phyloP scores from a whole-genome alignment of 2,113 vertebrate species.

The Trinectes maculatus region DNA sequence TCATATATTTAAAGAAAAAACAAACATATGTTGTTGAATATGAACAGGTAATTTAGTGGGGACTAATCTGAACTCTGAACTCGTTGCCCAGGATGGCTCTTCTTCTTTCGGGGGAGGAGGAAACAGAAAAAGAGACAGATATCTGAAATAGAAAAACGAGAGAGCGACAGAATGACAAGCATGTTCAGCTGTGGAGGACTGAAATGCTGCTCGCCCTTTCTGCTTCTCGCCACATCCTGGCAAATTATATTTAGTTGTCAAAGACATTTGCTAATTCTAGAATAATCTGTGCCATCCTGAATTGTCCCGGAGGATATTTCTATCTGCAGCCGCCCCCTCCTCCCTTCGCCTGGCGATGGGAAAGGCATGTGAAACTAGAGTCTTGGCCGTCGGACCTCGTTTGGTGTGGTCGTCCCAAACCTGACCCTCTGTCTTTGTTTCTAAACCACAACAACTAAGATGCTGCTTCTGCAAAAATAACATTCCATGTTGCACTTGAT shows the following conservation, averaged over 20 bases:
- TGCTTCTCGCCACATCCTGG: slow-evolving; percentile 32
- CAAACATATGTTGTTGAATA: not conserved
- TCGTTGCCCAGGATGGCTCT: slow-evolving; percentile 20
- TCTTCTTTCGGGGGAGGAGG: slow-evolving; percentile 28
- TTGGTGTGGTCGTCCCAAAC: slow-evolving; percentile 41
- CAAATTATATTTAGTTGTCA: slow-evolving; percentile 70
- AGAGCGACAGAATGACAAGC: slow-evolving; percentile 54
- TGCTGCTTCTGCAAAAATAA: slow-evolving; percentile 58
- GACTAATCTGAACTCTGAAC: no score
- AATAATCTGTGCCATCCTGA: slow-evolving; percentile 73
- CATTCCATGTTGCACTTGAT: slow-evolving; percentile 59
- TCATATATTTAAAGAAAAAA: not conserved
- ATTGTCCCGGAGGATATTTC: slow-evolving; percentile 75
- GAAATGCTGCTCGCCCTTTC: slow-evolving; percentile 32
- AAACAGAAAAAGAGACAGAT: slow-evolving; percentile 56
- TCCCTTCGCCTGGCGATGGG: slow-evolving; percentile 44
- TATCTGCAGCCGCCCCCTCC: slow-evolving; percentile 49
- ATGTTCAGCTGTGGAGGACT: slow-evolving; percentile 70
- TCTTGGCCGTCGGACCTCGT: slow-evolving; percentile 43
- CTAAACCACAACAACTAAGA: slow-evolving; percentile 49
- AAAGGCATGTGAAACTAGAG: slow-evolving; percentile 79
- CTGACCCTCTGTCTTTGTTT: slow-evolving; percentile 33
- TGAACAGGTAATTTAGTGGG: not conserved
- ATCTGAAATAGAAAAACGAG: slow-evolving; percentile 39
- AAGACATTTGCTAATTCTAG: slow-evolving; percentile 81